Evolutionary conservation across 2,888 invertebrate genomes (phyloP).

Genomic region (Sinohyriopsis cumingii): DNA sequence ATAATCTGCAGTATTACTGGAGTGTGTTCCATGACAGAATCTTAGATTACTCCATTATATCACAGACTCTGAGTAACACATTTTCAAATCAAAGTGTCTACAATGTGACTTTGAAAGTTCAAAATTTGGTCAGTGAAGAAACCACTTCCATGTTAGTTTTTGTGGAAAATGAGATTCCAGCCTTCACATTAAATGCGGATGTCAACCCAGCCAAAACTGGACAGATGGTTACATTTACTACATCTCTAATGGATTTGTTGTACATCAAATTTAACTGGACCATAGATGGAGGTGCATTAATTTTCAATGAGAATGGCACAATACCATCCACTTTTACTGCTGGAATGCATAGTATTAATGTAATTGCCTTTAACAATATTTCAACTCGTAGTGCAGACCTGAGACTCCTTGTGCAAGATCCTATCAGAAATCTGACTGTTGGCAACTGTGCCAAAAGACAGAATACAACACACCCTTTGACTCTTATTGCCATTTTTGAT

Average conservation of each 20-base stretch:
- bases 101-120: slow-evolving; percentile 30
- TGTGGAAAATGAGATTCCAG: slow-evolving; percentile 25
- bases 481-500: slow-evolving; percentile 21
- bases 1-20: slow-evolving; percentile 31
- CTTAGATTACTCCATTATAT: slow-evolving; percentile 2
- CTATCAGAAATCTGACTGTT: slow-evolving; percentile 28
- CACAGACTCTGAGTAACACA: slow-evolving; percentile 13
- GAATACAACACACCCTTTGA: slow-evolving; percentile 20
- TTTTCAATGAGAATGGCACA: not conserved
- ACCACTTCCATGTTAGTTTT: slow-evolving; percentile 18
- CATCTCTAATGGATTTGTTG: slow-evolving; percentile 4
- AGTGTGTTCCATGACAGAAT: slow-evolving; percentile 12
- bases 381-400: slow-evolving; percentile 13
- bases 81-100: slow-evolving; percentile 39
- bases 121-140: slow-evolving; percentile 38
- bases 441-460: slow-evolving; percentile 27
- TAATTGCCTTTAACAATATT: slow-evolving; percentile 40
- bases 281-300: slow-evolving; percentile 3
- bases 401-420: slow-evolving; percentile 31
- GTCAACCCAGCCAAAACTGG: slow-evolving; percentile 18
- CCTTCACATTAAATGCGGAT: slow-evolving; percentile 15
- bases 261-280: slow-evolving; percentile 22
- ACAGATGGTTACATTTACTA: slow-evolving; percentile 8
- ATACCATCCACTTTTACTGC: slow-evolving; percentile 18
- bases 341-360: slow-evolving; percentile 23